phyloP scores from a whole-genome alignment of 1,140 invertebrate genomes.

The Gerris buenoi region DNA sequence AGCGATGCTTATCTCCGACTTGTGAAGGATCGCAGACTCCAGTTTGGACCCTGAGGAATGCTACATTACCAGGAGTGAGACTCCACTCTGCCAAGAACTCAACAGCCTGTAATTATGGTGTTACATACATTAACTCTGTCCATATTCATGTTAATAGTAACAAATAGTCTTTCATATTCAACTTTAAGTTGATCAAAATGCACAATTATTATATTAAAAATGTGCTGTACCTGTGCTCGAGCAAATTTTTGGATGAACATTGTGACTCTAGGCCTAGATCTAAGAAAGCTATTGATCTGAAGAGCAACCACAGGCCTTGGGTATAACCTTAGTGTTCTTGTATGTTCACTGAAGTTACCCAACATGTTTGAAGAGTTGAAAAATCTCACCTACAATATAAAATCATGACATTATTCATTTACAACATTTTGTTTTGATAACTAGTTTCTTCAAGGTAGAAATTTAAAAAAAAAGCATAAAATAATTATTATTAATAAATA shows the following conservation, averaged over 20 bases:
- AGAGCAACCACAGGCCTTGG: constrained; percentile 96
- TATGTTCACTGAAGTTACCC: constrained; percentile 95
- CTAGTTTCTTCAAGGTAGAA: too few relatives aligned
- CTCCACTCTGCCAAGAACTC: constrained; percentile 98
- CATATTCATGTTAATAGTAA: too few relatives aligned
- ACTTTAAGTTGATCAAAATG: too few relatives aligned
- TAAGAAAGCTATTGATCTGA: constrained; percentile 93
- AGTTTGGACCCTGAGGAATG: constrained; percentile 90
- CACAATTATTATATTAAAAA: too few relatives aligned
- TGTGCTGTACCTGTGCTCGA: constrained; percentile 54
- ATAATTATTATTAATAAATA: too few relatives aligned
- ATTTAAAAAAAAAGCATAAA: too few relatives aligned
- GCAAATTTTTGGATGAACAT: constrained; percentile 84
- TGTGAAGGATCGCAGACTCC: constrained; percentile 85
- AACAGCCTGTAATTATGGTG: constrained; percentile 54
- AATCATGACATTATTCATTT: too few relatives aligned
- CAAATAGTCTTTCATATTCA: too few relatives aligned
- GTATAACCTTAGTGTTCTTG: constrained; percentile 85
- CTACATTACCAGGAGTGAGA: constrained; percentile 89
- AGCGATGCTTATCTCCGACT: constrained; percentile 93
- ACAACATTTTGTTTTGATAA: too few relatives aligned
- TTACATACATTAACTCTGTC: too few relatives aligned
- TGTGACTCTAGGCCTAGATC: constrained; percentile 75
- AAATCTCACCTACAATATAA: constrained; percentile 85
- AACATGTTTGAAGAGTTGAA: constrained; percentile 95